phyloP scores from a whole-genome alignment of 2,888 invertebrate species.

The Tenthredo notha region DNA sequence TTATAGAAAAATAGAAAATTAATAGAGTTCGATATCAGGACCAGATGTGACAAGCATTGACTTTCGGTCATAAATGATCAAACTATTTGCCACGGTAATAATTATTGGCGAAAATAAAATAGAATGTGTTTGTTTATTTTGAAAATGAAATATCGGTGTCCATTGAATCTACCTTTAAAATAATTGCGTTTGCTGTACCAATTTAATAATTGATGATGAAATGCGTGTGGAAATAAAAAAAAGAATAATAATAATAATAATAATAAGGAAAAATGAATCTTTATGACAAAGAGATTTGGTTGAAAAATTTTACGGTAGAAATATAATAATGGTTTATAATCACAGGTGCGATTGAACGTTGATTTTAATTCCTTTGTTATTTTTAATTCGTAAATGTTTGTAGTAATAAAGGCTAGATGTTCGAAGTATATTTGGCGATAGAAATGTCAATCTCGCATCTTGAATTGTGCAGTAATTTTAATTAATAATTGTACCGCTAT shows the following conservation, averaged over 20 bases:
- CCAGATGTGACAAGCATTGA: background rate
- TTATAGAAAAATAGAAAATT: background rate
- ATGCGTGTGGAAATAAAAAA: background rate
- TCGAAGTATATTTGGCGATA: background rate
- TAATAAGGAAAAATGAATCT: background rate
- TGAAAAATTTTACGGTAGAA: background rate
- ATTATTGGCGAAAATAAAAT: background rate
- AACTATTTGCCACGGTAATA: background rate
- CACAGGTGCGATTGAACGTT: background rate
- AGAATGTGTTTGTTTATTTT: background rate
- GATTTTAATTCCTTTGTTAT: background rate
- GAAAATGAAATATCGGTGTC: background rate
- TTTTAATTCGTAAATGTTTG: background rate
- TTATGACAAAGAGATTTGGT: background rate
- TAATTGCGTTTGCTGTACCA: background rate
- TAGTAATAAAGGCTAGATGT: background rate
- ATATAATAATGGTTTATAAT: background rate
- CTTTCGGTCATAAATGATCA: background rate
- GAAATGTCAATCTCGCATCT: background rate
- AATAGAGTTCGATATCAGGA: background rate
- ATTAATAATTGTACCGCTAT: constrained; percentile 26
- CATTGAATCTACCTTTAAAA: background rate
- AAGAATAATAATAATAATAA: background rate
- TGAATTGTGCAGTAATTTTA: background rate
- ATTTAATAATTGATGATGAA: background rate